Percentiles rank a stretch among this genome's conserved stretches.
These are phyloP conservation scores for Acromyrmex charruanus DNA, from an alignment of 1,140 invertebrate genomes.

Conservation along the genomic window DNA sequence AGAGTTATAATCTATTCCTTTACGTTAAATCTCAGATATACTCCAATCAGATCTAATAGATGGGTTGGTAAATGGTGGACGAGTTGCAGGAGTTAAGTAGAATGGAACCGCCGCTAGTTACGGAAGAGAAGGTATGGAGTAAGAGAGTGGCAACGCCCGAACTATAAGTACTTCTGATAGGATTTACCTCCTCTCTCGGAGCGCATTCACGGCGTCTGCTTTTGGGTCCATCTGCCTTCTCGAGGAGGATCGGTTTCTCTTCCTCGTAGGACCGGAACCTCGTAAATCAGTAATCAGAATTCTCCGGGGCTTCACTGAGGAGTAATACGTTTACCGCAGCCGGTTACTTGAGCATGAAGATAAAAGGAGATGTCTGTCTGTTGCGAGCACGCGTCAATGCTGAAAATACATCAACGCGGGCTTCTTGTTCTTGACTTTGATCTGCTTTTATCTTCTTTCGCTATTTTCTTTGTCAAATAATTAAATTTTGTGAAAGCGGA, in stretches of 20 bases:
- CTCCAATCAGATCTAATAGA: conserved; percentile 67
- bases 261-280: conserved; percentile 76
- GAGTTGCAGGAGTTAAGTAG: conserved; percentile 71
- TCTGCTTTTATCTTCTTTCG: background rate
- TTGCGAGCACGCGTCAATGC: conserved; percentile 13
- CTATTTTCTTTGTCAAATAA: background rate
- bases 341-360: conserved; percentile 31
- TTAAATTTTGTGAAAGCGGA: background rate
- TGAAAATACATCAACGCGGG: conserved; percentile 46
- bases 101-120: conserved; percentile 73
- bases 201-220: conserved; percentile 74
- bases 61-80: conserved; percentile 51
- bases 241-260: conserved; percentile 74
- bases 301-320: conserved; percentile 67
- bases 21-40: conserved; percentile 66
- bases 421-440: conserved; percentile 5
- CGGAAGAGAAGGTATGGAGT: conserved; percentile 63
- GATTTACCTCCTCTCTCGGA: conserved; percentile 77
- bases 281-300: conserved; percentile 85
- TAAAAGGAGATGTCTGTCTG: conserved; percentile 28
- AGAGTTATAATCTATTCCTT: conserved; percentile 9
- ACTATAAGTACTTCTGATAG: conserved; percentile 85
- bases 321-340: conserved; percentile 39
- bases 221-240: conserved; percentile 66
- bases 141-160: conserved; percentile 78